Conservation (phyloP, 2,113 vertebrate species). For the Eptesicus fuscus region DNA sequence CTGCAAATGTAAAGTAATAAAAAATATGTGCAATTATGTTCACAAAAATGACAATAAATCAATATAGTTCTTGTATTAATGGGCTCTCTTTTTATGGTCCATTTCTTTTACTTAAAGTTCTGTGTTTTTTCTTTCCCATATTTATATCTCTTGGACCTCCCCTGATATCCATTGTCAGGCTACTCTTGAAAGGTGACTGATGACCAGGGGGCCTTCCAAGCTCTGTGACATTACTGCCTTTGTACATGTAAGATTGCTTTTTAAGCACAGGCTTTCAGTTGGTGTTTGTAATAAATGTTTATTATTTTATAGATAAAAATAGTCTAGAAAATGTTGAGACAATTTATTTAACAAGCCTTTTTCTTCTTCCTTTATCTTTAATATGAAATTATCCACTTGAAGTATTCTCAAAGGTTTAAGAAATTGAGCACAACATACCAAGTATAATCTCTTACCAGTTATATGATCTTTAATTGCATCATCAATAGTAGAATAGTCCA, state of each 20-base stretch:
- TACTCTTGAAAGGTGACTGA: not conserved
- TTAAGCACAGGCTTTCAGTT: not conserved
- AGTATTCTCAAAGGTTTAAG: not conserved
- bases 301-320: not conserved
- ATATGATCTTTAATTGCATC: not conserved
- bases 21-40: not conserved
- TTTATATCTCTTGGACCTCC: not conserved
- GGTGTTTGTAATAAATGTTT: not conserved
- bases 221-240: not conserved
- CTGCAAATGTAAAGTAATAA: not conserved
- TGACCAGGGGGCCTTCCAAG: not conserved
- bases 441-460: not conserved
- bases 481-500: not conserved
- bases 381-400: not conserved
- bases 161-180: not conserved
- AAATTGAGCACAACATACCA: not conserved
- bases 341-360: not conserved
- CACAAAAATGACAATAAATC: conserved; percentile 31
- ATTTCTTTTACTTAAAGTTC: conserved; percentile 15
- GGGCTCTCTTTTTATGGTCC: not conserved
- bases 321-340: not conserved
- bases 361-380: not conserved
- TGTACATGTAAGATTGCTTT: not conserved
- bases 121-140: not conserved
- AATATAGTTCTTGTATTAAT: not conserved